A percentile compares a stretch with the other conserved stretches of the same genome.
Evolutionary conservation across 2,888 invertebrate genomes (phyloP).

Genomic region (Drosophila nigricruria): DNA sequence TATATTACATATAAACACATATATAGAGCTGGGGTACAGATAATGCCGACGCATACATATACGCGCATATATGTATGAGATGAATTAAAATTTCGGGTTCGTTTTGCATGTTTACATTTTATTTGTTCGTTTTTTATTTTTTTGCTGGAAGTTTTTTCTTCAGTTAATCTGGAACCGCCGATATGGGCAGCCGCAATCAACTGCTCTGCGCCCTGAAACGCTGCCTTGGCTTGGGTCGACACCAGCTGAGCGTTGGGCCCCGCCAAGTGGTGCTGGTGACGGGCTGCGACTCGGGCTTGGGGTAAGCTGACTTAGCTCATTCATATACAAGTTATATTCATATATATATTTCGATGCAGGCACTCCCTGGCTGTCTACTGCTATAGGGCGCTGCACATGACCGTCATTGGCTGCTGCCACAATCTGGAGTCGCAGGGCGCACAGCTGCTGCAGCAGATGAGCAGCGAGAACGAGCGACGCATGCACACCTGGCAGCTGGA

Average conservation of each 20-base stretch:
- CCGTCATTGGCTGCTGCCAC: slow-evolving; percentile 92
- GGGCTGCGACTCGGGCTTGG: slow-evolving; percentile 95
- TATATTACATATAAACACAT: neutral
- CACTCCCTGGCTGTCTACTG: slow-evolving; percentile 83
- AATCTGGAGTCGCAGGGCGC: slow-evolving; percentile 88
- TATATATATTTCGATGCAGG: slow-evolving; percentile 41
- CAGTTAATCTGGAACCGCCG: slow-evolving; percentile 56
- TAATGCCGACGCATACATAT: slow-evolving; percentile 38
- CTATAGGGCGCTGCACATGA: slow-evolving; percentile 85
- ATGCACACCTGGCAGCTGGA: slow-evolving; percentile 88
- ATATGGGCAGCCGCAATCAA: slow-evolving; percentile 59
- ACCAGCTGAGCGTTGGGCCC: slow-evolving; percentile 64
- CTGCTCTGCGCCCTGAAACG: slow-evolving; percentile 59
- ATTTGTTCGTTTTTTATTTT: slow-evolving; percentile 13
- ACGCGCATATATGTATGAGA: slow-evolving; percentile 17
- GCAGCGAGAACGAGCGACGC: slow-evolving; percentile 61
- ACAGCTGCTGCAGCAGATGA: slow-evolving; percentile 84
- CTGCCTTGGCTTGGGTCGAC: slow-evolving; percentile 57
- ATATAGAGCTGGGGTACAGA: slow-evolving; percentile 31
- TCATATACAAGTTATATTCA: neutral
- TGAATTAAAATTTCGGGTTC: slow-evolving; percentile 55
- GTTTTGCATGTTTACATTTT: slow-evolving; percentile 43
- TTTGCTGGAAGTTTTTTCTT: slow-evolving; percentile 31
- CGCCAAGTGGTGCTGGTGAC: slow-evolving; percentile 89
- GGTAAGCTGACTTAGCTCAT: slow-evolving; percentile 85